Percentiles rank a stretch among this genome's conserved stretches.
Evolutionary conservation across 2,888 invertebrate genomes (phyloP).

Genomic region (Heliconius aoede): DNA sequence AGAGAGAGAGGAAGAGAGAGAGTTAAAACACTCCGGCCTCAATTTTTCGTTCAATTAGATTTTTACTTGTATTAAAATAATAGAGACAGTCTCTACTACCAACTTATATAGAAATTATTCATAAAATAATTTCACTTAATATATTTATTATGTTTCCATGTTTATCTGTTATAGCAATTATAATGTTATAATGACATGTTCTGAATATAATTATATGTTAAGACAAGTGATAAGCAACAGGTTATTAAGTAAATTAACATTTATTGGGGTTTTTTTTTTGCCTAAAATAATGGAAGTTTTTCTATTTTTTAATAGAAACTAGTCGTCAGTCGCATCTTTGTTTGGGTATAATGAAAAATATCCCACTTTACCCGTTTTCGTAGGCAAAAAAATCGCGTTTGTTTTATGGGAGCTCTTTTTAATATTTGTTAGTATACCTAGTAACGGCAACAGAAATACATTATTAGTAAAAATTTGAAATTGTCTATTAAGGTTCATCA

Average conservation of each 20-base stretch:
- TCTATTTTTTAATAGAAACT: neutral
- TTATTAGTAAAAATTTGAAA: too few species aligned
- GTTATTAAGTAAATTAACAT: constrained; percentile 1
- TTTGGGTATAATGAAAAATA: neutral
- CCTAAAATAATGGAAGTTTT: neutral
- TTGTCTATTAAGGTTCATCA: too few species aligned
- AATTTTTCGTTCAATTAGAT: neutral
- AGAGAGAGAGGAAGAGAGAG: too few species aligned
- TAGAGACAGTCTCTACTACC: too few species aligned
- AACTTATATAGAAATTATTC: neutral
- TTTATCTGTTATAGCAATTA: constrained; percentile 1
- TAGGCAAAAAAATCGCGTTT: too few species aligned
- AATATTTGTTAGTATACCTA: too few species aligned
- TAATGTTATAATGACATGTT: constrained; percentile 14
- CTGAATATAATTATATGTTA: neutral
- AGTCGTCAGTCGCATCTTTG: neutral
- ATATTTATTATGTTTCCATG: constrained; percentile 6
- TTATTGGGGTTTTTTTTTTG: neutral
- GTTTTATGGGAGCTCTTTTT: too few species aligned
- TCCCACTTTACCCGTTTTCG: too few species aligned
- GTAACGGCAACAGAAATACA: too few species aligned
- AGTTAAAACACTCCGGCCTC: neutral
- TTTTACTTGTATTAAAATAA: too few species aligned
- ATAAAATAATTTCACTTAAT: neutral
- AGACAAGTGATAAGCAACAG: constrained; percentile 8